phyloP scores from a whole-genome alignment of 1,140 invertebrate species.

The Sipha flava region DNA sequence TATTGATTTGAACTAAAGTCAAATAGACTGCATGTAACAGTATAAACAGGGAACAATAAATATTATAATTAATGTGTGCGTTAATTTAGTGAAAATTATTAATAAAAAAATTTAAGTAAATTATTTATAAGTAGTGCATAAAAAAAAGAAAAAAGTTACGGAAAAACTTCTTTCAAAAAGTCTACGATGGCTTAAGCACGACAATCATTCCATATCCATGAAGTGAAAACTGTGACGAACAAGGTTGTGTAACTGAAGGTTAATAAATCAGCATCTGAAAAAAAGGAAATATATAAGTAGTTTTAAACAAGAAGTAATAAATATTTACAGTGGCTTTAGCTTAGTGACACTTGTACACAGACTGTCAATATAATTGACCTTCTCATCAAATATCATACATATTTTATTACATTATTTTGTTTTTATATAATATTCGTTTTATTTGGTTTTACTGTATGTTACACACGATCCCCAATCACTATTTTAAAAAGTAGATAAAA shows the following conservation, averaged over 20 bases:
- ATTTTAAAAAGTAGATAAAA: too few relatives aligned
- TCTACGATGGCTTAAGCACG: background rate
- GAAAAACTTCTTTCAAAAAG: background rate
- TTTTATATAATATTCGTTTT: too few relatives aligned
- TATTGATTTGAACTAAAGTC: background rate
- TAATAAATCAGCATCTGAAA: slow-evolving; percentile 4
- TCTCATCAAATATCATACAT: too few relatives aligned
- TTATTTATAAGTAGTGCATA: background rate
- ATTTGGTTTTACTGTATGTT: too few relatives aligned
- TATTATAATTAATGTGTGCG: background rate
- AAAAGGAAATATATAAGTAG: background rate
- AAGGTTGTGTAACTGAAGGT: background rate
- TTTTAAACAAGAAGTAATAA: background rate
- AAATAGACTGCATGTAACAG: background rate
- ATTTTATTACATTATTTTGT: too few relatives aligned
- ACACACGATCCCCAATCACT: too few relatives aligned
- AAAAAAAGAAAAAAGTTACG: background rate
- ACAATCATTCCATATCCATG: slow-evolving; percentile 7
- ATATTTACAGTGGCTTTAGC: too few relatives aligned
- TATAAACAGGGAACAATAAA: background rate
- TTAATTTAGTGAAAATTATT: background rate
- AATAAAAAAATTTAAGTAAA: background rate
- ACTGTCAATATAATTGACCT: too few relatives aligned
- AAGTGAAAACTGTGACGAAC: background rate
- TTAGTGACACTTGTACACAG: too few relatives aligned